These are phyloP conservation scores for Bradypus variegatus DNA, from an alignment of 2,797 vertebrate species.

Conservation along the genomic window DNA sequence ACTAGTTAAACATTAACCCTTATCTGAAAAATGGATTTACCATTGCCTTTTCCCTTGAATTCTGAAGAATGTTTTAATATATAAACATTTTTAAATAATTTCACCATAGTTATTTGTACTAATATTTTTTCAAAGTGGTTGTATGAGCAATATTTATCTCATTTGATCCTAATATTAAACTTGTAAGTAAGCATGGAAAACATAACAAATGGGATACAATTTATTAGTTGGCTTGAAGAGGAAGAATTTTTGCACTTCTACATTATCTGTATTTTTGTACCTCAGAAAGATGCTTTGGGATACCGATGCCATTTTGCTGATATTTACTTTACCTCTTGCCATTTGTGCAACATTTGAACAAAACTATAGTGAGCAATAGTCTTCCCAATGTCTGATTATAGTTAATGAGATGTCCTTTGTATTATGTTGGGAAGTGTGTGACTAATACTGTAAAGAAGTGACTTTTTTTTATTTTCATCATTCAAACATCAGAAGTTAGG, in stretches of 20 bases:
- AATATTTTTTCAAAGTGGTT: not conserved
- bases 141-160: not conserved
- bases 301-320: conserved; percentile 3
- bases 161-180: not conserved
- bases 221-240: not conserved
- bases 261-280: not conserved
- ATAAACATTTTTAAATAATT: not conserved
- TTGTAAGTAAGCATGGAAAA: not conserved
- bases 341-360: conserved; percentile 39
- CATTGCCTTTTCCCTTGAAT: not conserved
- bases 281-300: conserved; percentile 13
- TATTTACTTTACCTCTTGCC: conserved; percentile 44
- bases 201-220: not conserved
- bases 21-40: not conserved
- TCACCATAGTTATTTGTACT: not conserved
- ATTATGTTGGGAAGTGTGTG: not conserved
- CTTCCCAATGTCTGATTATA: not conserved
- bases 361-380: not conserved
- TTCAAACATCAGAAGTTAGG: conserved; percentile 13
- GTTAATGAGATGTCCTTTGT: conserved; percentile 32
- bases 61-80: not conserved
- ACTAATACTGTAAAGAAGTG: not conserved
- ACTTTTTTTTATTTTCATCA: not conserved
- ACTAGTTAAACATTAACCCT: not conserved
- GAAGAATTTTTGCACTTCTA: not conserved